These are phyloP conservation scores for Tenrec ecaudatus DNA, from an alignment of 2,113 vertebrate genomes.

Conservation along the genomic window DNA sequence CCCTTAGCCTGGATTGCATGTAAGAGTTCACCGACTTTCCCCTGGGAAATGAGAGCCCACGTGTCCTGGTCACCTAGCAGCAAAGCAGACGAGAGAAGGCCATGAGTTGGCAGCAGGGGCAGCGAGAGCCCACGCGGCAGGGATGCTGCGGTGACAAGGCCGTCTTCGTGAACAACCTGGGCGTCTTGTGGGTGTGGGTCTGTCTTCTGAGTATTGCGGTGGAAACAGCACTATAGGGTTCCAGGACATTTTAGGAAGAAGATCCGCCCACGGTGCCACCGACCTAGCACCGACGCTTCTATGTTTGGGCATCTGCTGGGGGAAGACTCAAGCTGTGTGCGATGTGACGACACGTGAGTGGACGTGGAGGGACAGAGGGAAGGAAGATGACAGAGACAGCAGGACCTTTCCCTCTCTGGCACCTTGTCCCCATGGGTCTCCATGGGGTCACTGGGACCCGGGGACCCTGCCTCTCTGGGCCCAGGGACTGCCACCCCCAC, in stretches of 20 bases:
- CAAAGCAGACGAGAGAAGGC: neutral
- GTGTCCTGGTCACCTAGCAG: neutral
- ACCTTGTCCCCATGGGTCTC: neutral
- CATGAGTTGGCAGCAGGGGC: neutral
- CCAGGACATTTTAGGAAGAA: slow-evolving; percentile 40
- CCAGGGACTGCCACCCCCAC: too few relatives aligned
- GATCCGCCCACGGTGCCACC: neutral
- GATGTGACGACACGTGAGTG: neutral
- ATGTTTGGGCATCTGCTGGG: slow-evolving; percentile 18
- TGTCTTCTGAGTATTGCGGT: slow-evolving; percentile 20
- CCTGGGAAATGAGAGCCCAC: neutral
- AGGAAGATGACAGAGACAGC: neutral
- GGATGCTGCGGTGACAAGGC: neutral
- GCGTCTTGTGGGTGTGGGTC: neutral
- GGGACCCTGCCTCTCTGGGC: neutral
- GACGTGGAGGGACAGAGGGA: neutral
- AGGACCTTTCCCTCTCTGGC: neutral
- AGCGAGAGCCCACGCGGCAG: accelerated
- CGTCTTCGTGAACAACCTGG: neutral
- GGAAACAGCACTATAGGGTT: slow-evolving; percentile 16
- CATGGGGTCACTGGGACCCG: neutral
- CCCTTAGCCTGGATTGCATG: neutral
- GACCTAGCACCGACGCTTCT: slow-evolving; percentile 21
- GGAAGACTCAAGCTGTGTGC: neutral
- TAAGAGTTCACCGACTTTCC: neutral